Conservation (phyloP, 2,888 invertebrate species). For the Troides helena region DNA sequence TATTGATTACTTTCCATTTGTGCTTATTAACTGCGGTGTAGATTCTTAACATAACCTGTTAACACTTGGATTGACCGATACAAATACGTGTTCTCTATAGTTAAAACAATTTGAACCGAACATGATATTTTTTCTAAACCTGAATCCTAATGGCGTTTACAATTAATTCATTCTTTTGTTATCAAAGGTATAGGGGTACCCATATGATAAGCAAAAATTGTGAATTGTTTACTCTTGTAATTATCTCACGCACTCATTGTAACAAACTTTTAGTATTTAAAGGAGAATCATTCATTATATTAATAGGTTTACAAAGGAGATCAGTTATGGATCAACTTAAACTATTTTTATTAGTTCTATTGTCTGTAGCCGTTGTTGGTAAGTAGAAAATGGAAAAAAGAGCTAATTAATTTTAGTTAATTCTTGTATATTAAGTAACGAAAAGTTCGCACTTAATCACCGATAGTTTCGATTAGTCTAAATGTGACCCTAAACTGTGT, state of each 20-base stretch:
- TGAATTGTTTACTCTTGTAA: slow-evolving; percentile 12
- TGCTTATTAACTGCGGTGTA: no score
- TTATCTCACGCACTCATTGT: slow-evolving; percentile 4
- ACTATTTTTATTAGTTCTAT: not conserved
- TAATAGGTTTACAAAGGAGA: not conserved
- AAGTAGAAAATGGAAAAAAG: not conserved
- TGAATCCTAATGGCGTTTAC: not conserved
- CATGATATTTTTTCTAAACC: not conserved
- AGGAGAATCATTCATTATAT: not conserved
- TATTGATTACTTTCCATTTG: no score
- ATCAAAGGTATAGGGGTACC: not conserved
- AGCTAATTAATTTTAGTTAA: no score
- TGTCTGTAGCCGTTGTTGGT: slow-evolving; percentile 3
- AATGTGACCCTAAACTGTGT: no score
- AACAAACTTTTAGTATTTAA: slow-evolving; percentile 19
- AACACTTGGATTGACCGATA: no score
- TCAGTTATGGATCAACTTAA: slow-evolving; percentile 6
- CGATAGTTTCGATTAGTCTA: no score
- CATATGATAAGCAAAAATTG: slow-evolving; percentile 11
- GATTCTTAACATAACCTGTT: no score
- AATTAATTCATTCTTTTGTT: slow-evolving; percentile 7
- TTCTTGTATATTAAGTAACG: no score
- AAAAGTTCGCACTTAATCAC: no score
- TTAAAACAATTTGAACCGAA: not conserved
- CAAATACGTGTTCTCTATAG: not conserved